Conservation (phyloP, 2,797 vertebrate genomes). For the Poliocrania exsul region DNA sequence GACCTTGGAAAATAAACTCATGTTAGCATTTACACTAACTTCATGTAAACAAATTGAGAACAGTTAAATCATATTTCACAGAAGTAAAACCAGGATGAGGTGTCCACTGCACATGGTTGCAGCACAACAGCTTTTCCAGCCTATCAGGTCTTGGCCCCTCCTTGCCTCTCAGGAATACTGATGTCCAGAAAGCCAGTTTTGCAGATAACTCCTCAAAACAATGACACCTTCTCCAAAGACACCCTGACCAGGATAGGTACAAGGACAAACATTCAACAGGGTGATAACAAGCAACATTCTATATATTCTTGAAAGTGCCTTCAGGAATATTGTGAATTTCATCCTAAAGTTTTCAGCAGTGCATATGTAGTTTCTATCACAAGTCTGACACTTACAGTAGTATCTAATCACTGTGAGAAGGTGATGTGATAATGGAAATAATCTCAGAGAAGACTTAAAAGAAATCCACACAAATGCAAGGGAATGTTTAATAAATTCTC, state of each 20-base stretch:
- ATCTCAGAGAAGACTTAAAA: not conserved
- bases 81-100: rapidly evolving
- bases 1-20: not conserved
- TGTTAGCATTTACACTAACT: not conserved
- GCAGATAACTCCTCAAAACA: not conserved
- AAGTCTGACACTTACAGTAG: not conserved
- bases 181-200: not conserved
- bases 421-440: not conserved
- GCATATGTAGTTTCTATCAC: rapidly evolving
- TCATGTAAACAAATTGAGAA: not conserved
- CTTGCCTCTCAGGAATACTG: not conserved
- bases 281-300: not conserved
- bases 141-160: not conserved
- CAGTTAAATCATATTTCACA: not conserved
- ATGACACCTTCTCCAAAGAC: not conserved
- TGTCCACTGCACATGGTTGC: not conserved
- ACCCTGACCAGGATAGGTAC: not conserved
- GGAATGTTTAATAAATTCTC: not conserved
- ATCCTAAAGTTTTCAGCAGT: not conserved
- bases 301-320: not conserved
- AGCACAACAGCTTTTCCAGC: not conserved
- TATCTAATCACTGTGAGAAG: not conserved
- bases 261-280: not conserved
- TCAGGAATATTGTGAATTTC: not conserved
- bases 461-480: not conserved